Conservation (phyloP, 2,797 vertebrate species). For the Argentina silus region DNA sequence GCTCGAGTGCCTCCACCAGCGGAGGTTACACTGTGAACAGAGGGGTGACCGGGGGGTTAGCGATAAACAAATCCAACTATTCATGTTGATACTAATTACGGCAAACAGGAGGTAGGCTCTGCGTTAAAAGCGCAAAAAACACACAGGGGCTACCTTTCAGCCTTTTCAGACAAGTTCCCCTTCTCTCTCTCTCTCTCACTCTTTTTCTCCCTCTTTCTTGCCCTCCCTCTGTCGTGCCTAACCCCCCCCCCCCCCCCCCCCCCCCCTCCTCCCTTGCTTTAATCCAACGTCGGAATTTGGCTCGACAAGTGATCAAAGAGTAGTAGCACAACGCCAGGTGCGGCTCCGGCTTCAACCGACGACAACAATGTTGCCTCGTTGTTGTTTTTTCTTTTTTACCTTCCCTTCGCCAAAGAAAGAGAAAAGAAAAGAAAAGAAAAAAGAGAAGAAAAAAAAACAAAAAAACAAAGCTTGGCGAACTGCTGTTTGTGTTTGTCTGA, state of each 20-base stretch:
- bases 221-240: conserved; percentile 42
- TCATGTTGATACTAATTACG: conserved; percentile 70
- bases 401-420: conserved; percentile 40
- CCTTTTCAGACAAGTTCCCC: conserved; percentile 28
- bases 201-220: background rate
- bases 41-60: conserved; percentile 1
- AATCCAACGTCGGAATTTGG: conserved; percentile 78
- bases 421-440: background rate
- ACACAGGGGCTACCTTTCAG: conserved; percentile 49
- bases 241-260: conserved; percentile 48
- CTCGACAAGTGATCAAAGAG: conserved; percentile 81
- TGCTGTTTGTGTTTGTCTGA: conserved; percentile 70
- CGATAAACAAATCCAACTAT: conserved; percentile 59
- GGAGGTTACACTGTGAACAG: background rate
- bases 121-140: conserved; percentile 45
- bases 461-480: conserved; percentile 69
- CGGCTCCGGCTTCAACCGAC: conserved; percentile 69
- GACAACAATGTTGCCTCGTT: conserved; percentile 68
- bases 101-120: conserved; percentile 44
- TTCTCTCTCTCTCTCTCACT: conserved; percentile 3
- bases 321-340: conserved; percentile 71
- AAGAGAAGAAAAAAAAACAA: conserved; percentile 21
- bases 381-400: conserved; percentile 31
- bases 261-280: conserved; percentile 66
- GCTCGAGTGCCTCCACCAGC: conserved; percentile 25